Evolutionary conservation across 2,797 vertebrate species (phyloP).

Genomic region (Dryobates pubescens): DNA sequence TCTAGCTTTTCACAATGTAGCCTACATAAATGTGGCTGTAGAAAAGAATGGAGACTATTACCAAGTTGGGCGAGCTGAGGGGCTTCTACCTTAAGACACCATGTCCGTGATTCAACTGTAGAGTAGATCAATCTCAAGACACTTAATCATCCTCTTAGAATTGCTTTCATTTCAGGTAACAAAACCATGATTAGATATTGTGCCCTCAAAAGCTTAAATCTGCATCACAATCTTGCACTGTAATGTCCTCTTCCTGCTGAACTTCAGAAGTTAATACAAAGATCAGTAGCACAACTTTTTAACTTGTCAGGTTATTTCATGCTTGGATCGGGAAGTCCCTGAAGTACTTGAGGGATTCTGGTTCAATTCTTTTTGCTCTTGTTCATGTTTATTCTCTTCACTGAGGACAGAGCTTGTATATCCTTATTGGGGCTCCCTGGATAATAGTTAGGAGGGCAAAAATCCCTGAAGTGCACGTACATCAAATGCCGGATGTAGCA

Average conservation of each 20-base stretch:
- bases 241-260: background rate
- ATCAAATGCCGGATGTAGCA: background rate
- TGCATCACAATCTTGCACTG: background rate
- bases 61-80: background rate
- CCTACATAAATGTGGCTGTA: too few relatives aligned
- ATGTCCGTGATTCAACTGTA: background rate
- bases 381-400: conserved; percentile 5
- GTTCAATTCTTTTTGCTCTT: conserved; percentile 18
- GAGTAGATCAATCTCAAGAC: background rate
- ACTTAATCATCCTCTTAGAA: background rate
- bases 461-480: background rate
- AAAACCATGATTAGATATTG: background rate
- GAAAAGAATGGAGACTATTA: background rate
- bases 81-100: background rate
- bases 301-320: background rate
- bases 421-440: background rate
- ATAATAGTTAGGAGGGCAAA: background rate
- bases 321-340: background rate
- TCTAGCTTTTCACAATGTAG: background rate
- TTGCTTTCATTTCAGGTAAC: background rate
- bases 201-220: background rate
- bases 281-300: background rate
- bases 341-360: conserved; percentile 4
- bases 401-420: background rate
- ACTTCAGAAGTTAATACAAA: background rate